Evolutionary conservation across 2,888 invertebrate species (phyloP), one percentile per base, ranked within the genome.

Genomic region (Helobdella robusta): DNA sequence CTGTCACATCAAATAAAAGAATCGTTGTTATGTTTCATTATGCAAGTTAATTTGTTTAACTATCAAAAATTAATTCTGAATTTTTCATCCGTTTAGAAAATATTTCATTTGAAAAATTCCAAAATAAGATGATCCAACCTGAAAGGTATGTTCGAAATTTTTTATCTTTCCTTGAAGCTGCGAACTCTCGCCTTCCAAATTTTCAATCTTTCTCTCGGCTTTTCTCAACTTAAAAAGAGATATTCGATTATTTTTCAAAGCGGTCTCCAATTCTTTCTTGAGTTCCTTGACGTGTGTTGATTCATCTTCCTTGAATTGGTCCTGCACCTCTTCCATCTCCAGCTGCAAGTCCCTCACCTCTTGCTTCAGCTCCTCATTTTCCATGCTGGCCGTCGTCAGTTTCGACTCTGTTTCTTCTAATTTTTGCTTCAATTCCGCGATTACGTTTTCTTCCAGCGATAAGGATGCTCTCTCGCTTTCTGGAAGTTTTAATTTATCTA

Each of bases 271-370:
- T 79, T 95, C 95, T 76, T 92, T 89, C 81, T 94, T 89, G 61
- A 98, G 79, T 64, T 89, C 89, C 1, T 76, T 69, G 70, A 95
- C 95, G 77, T 95, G 95, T 75, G 94, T 91, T 8, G 91, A 91
- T 81, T 97, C 95, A 74, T 95, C 95, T 78, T 97, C 97, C 73
- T 92, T 86, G 60, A 82, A 83, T 71, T 80, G 81, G 77, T 97
- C 97, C 78, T 97, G 95, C 86, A 98, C 88, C 81, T 98, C 98
- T 76, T 98, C 97, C 81, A 98, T 93, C 82, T 98, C 98, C 70
- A 91, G 89, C 77, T 94, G 94, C 74, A 97, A 84, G 75, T 93
- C 92, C 40, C 88, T 83, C 63, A 95, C 84, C 79, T 97, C 95
- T 72, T 89, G 88, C 77, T 92, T 91, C 82, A 93, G 88, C 71